These are phyloP conservation scores for Andricus curvator DNA, from an alignment of 2,888 invertebrate genomes.

Conservation along the genomic window DNA sequence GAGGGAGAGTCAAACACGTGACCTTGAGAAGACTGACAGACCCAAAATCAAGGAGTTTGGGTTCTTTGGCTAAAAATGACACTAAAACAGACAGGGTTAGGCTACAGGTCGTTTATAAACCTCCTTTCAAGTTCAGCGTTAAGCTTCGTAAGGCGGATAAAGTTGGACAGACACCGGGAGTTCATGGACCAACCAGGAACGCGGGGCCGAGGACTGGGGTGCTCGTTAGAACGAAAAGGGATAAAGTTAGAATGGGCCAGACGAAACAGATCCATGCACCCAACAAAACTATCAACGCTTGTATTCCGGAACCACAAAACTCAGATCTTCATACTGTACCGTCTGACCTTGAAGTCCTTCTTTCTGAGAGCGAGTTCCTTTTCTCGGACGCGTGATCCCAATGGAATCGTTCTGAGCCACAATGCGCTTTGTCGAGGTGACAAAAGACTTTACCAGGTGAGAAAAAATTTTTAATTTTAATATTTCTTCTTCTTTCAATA, in stretches of 20 bases:
- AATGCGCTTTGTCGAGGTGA: neutral
- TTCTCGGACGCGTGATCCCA: conserved; percentile 79
- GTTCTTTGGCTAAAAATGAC: conserved; percentile 83
- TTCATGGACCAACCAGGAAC: conserved; percentile 48
- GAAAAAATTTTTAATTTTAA: neutral
- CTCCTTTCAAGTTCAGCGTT: conserved; percentile 92
- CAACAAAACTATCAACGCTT: conserved; percentile 48
- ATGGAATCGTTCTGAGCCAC: conserved; percentile 48
- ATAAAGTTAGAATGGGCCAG: conserved; percentile 65
- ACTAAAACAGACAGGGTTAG: conserved; percentile 81
- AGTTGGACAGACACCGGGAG: conserved; percentile 78
- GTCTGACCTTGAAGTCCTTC: conserved; percentile 82
- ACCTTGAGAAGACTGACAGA: conserved; percentile 64
- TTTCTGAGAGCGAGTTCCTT: conserved; percentile 81
- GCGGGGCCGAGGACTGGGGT: conserved; percentile 77
- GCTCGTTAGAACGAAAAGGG: conserved; percentile 76
- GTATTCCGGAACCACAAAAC: conserved; percentile 76
- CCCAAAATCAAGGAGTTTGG: conserved; percentile 85
- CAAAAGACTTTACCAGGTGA: conserved; percentile 12
- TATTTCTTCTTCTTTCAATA: neutral
- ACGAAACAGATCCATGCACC: conserved; percentile 51
- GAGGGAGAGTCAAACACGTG: conserved; percentile 79
- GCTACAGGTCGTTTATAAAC: conserved; percentile 91
- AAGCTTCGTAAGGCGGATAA: conserved; percentile 88
- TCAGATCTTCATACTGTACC: conserved; percentile 83